Conservation (phyloP, 2,888 invertebrate species). For the Drosophila limbata region DNA sequence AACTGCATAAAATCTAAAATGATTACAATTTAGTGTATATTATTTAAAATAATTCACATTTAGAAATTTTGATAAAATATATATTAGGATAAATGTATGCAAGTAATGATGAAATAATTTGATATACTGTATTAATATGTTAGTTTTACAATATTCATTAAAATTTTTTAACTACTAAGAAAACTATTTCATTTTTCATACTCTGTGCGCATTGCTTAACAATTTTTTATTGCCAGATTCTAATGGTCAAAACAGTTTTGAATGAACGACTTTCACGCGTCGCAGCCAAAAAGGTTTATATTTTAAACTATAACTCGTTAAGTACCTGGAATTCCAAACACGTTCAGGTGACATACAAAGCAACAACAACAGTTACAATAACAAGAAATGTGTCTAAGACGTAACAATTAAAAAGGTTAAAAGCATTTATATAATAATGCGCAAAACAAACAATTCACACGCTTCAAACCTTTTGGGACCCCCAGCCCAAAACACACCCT, state of each 20-base stretch:
- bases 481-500: slow-evolving; percentile 56
- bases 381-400: slow-evolving; percentile 47
- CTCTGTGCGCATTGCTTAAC: too few relatives aligned
- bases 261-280: slow-evolving; percentile 15
- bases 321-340: slow-evolving; percentile 43
- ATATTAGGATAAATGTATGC: too few relatives aligned
- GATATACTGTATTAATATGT: too few relatives aligned
- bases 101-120: too few relatives aligned
- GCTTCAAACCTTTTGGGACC: slow-evolving; percentile 46
- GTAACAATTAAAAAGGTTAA: slow-evolving; percentile 77
- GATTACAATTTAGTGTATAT: too few relatives aligned
- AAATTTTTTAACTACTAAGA: too few relatives aligned
- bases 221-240: background rate
- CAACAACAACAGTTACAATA: slow-evolving; percentile 24
- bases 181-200: too few relatives aligned
- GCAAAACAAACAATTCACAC: slow-evolving; percentile 64
- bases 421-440: slow-evolving; percentile 68
- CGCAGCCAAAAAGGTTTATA: slow-evolving; percentile 1
- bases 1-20: too few relatives aligned
- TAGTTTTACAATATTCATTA: too few relatives aligned
- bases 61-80: too few relatives aligned
- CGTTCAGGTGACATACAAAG: slow-evolving; percentile 58
- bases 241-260: slow-evolving; percentile 2
- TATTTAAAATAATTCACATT: too few relatives aligned
- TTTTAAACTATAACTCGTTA: slow-evolving; percentile 22